Base-by-base conservation (phyloP, 2,888 invertebrate species). In the Lochmaea crataegi region DNA sequence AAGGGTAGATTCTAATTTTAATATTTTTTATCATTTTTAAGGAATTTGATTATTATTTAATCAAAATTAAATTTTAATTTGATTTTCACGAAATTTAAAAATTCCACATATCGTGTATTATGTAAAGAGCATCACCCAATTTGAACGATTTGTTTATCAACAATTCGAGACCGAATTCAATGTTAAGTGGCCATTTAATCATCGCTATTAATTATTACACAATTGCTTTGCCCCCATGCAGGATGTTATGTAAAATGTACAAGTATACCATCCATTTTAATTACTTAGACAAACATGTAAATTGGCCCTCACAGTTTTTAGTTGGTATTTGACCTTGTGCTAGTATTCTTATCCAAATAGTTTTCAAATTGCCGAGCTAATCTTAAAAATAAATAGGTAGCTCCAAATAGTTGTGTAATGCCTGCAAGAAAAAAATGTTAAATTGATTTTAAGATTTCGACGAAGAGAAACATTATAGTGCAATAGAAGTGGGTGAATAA, bases 301-400 rank as follows among this genome's bases (percentile, higher is more conserved):
- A 69, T 69, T 69, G 63, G 68, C 68, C 68, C 68, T 68, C 68
- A 68, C 51, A 61, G 63, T 63, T 63, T 65, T 68, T 68, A 68
- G 68, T 68, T 61, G 51, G 51, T 68, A 38, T 68, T 68, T 41
- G 63, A 32, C 68, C 68, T 68, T 63, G 68, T 68, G 63, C 63
- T 41, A 63, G 68, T 63, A 68, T 68, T 68, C 42, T 68, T 61
- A 53, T 63, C 61, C 63, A 68, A 68, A 68, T 41, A 68, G 53
- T 63, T 68, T 45, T 58, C 6, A 42, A 14, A 22, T 48, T 60
- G 26, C 45, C n/a, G 32, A 42, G 60, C 58, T 68, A 16, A 68
- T 65, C 26, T 65, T 53, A 11, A 18, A 65, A 53, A 12, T 65
- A 53, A 26, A 22, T 53, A 65, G 45, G 45, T 12, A 45, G 48